Evolutionary conservation across 2,888 invertebrate genomes (phyloP).

Genomic region (Eristalinus sepulchralis): DNA sequence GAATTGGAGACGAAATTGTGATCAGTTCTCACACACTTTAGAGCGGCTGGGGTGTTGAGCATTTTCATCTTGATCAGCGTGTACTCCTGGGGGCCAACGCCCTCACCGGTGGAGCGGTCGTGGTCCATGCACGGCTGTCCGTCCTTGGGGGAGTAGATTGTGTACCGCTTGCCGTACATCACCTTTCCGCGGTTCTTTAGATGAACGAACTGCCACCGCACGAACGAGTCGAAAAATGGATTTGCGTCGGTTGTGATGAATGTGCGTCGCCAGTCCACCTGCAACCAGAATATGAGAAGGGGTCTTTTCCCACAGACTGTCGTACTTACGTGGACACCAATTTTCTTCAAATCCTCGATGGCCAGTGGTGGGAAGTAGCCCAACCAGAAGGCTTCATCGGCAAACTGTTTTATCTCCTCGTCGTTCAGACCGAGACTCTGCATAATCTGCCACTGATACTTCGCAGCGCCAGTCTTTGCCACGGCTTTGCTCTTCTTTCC

Average conservation of each 20-base stretch:
- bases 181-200: constrained; percentile 93
- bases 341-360: constrained; percentile 90
- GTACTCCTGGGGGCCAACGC: constrained; percentile 99
- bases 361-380: constrained; percentile 97
- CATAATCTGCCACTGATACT: constrained; percentile 99
- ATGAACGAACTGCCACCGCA: constrained; percentile 96
- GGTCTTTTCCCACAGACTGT: background rate
- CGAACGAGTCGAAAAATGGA: constrained; percentile 98
- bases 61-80: constrained; percentile 97
- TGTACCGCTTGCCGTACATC: constrained; percentile 97
- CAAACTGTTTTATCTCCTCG: constrained; percentile 96
- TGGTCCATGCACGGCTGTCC: constrained; percentile 99
- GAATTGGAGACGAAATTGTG: background rate
- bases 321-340: constrained; percentile 92
- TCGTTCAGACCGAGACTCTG: constrained; percentile 92
- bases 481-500: constrained; percentile 98
- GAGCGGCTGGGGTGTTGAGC: constrained; percentile 82
- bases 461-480: constrained; percentile 93
- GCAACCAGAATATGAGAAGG: constrained; percentile 57
- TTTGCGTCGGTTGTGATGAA: constrained; percentile 99
- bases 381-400: constrained; percentile 96
- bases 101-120: constrained; percentile 97
- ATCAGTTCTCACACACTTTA: constrained; percentile 83
- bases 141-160: constrained; percentile 97
- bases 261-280: constrained; percentile 98